Conservation (phyloP, 1,140 invertebrate species). For the Archivesica marissinica region DNA sequence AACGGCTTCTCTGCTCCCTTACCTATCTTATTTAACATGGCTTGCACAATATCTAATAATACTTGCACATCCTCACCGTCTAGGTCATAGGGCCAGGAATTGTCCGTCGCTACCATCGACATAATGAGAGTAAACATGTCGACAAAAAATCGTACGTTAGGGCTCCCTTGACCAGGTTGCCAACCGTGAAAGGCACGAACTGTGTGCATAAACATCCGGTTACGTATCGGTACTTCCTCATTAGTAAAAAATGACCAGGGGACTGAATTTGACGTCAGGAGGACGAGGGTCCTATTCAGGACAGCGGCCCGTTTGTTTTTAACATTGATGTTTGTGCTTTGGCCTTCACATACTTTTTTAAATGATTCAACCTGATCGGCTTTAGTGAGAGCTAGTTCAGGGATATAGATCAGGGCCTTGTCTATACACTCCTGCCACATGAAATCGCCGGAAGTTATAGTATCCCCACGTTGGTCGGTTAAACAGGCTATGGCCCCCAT, state of each 20-base stretch:
- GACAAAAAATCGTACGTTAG: too few species aligned
- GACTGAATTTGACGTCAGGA: not conserved
- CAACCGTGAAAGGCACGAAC: not conserved
- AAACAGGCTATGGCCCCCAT: not conserved
- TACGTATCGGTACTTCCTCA: not conserved
- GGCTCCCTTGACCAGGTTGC: too few species aligned
- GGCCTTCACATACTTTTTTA: slow-evolving; percentile 25
- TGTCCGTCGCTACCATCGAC: too few species aligned
- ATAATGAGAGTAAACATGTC: too few species aligned
- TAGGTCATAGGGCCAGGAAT: too few species aligned
- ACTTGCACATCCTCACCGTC: too few species aligned
- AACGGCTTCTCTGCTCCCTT: too few species aligned
- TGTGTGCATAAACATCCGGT: slow-evolving; percentile 23
- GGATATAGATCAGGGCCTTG: not conserved
- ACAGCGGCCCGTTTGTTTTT: not conserved
- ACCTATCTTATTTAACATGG: too few species aligned
- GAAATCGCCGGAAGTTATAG: slow-evolving; percentile 2
- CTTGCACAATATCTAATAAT: too few species aligned
- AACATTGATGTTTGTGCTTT: not conserved
- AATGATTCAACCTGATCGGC: not conserved
- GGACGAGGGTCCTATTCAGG: not conserved
- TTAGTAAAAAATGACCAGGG: not conserved
- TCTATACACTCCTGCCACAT: slow-evolving; percentile 10
- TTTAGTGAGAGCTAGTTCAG: not conserved
- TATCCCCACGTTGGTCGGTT: not conserved